Percentiles rank a stretch among this genome's conserved stretches.
These are phyloP conservation scores for Dascillus cervinus DNA, from an alignment of 2,888 invertebrate genomes.

Conservation along the genomic window DNA sequence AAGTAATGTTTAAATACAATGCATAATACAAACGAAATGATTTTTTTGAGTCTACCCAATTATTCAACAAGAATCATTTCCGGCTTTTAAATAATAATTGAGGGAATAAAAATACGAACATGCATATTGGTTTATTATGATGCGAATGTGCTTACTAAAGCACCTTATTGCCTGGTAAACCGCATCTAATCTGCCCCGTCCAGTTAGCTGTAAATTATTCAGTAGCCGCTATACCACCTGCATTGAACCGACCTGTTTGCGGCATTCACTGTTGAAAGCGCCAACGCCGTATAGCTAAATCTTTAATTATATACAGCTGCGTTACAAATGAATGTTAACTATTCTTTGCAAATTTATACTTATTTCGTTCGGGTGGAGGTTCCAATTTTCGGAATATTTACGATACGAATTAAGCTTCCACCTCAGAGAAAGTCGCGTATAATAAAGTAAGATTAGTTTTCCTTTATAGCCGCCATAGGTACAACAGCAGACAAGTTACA, in stretches of 20 bases:
- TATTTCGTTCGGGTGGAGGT: slow-evolving; percentile 8
- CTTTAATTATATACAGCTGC: slow-evolving; percentile 13
- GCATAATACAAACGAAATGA: no score
- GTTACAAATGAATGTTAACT: slow-evolving; percentile 10
- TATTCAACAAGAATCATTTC: no score
- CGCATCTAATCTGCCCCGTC: slow-evolving; percentile 26
- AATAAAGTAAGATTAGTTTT: slow-evolving; percentile 25
- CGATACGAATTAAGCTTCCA: slow-evolving; percentile 16
- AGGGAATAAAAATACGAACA: no score
- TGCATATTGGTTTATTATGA: slow-evolving; percentile 19
- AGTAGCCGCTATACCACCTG: slow-evolving; percentile 15
- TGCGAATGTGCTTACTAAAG: slow-evolving; percentile 17
- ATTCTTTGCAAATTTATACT: slow-evolving; percentile 14
- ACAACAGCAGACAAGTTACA: no score
- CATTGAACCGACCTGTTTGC: slow-evolving; percentile 11
- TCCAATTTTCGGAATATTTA: slow-evolving; percentile 23
- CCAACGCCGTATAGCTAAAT: slow-evolving; percentile 7
- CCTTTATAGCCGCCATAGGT: slow-evolving; percentile 21
- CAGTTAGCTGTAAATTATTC: slow-evolving; percentile 26
- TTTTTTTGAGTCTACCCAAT: no score
- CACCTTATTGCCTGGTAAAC: slow-evolving; percentile 25
- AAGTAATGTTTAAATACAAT: no score
- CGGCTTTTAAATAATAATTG: no score
- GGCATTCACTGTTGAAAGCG: slow-evolving; percentile 7
- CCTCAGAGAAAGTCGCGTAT: slow-evolving; percentile 20